Evolutionary conservation across 2,113 vertebrate genomes (phyloP).

Genomic region (Macrotus californicus): DNA sequence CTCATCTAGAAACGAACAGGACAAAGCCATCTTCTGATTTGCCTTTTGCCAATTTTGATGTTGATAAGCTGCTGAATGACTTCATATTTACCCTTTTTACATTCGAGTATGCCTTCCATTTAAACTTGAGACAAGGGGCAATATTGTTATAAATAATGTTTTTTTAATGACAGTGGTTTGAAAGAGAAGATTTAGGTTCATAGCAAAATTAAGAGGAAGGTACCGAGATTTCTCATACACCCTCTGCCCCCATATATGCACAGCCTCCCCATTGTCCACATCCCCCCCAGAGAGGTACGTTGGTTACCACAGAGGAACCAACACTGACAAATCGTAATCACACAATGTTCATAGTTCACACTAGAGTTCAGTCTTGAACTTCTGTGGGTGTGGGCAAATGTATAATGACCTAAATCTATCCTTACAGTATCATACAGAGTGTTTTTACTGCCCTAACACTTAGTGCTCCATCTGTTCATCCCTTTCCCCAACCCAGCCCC

Average conservation of each 20-base stretch:
- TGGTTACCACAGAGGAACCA: not conserved
- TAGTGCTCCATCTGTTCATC: not conserved
- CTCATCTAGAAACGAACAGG: not conserved
- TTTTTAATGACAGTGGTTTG: not conserved
- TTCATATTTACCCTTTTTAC: not conserved
- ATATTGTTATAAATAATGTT: not conserved
- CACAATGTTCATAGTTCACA: no score
- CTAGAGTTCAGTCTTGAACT: not conserved
- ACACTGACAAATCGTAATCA: not conserved
- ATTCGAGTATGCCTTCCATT: not conserved
- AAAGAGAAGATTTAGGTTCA: not conserved
- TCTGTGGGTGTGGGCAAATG: not conserved
- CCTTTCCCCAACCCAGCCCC: no score
- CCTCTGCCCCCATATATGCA: not conserved
- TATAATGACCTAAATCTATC: not conserved
- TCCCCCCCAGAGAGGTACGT: not conserved
- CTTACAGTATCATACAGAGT: not conserved
- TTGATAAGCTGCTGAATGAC: not conserved
- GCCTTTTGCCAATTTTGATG: not conserved
- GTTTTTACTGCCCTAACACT: not conserved
- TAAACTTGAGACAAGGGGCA: constrained; percentile 9
- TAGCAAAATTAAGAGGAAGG: not conserved
- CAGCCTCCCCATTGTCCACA: not conserved
- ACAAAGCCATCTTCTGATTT: not conserved
- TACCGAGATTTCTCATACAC: not conserved